These are phyloP conservation scores for Mobula hypostoma DNA, from an alignment of 2,113 vertebrate species.

Conservation along the genomic window DNA sequence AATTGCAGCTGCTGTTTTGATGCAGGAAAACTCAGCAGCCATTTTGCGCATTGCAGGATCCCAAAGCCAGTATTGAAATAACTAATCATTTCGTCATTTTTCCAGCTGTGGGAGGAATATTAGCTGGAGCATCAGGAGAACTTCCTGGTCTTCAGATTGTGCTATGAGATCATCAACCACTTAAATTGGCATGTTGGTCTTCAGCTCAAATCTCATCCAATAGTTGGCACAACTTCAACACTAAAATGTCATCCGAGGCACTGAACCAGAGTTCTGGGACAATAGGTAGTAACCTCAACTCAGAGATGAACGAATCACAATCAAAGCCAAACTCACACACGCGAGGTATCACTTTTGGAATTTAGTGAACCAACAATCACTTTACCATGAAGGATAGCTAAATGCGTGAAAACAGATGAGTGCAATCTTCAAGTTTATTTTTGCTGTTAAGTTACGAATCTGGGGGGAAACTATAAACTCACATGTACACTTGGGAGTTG, in stretches of 20 bases:
- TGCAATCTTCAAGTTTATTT: not conserved
- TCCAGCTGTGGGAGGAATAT: not conserved
- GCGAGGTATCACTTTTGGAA: not conserved
- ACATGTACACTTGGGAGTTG: not conserved
- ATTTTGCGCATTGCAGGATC: not conserved
- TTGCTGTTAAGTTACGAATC: not conserved
- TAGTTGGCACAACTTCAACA: not conserved
- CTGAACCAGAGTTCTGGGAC: too few species aligned
- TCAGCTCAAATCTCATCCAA: not conserved
- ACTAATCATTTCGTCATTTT: not conserved
- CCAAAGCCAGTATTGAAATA: not conserved
- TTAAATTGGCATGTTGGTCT: not conserved
- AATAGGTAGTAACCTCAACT: not conserved
- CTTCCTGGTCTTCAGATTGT: not conserved
- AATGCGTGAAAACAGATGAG: not conserved
- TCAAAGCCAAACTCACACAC: not conserved
- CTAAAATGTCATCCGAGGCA: too few species aligned
- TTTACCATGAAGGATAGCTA: not conserved
- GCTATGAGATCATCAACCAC: not conserved
- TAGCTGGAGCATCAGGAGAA: not conserved
- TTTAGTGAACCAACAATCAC: not conserved
- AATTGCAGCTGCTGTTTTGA: not conserved
- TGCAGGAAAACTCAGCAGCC: not conserved
- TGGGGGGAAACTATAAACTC: not conserved
- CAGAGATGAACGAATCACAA: too few species aligned